These are phyloP conservation scores for Cnemophilus loriae DNA, from an alignment of 2,113 vertebrate genomes.

Conservation along the genomic window DNA sequence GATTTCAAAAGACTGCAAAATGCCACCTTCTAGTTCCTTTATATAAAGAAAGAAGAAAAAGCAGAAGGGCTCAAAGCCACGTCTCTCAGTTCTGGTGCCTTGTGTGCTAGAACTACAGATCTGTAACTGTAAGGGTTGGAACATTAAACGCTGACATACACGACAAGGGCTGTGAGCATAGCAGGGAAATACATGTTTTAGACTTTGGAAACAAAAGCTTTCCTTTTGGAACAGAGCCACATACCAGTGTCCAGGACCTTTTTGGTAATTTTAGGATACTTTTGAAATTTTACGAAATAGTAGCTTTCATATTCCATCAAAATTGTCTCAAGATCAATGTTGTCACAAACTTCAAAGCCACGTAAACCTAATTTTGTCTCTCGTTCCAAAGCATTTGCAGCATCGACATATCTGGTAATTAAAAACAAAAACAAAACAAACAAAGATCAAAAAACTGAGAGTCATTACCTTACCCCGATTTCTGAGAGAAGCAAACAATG, in stretches of 20 bases:
- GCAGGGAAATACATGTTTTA: background rate
- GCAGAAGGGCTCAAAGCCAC: background rate
- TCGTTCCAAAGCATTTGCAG: slow-evolving; percentile 85
- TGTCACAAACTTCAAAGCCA: slow-evolving; percentile 92
- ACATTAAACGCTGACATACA: background rate
- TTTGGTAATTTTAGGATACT: slow-evolving; percentile 89
- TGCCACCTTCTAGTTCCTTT: background rate
- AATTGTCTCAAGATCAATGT: slow-evolving; percentile 92
- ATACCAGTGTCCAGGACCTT: slow-evolving; percentile 79
- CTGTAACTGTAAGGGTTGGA: background rate
- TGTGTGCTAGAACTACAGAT: background rate
- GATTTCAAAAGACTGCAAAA: background rate
- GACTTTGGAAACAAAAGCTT: background rate
- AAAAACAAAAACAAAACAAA: background rate
- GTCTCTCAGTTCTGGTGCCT: background rate
- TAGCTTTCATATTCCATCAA: slow-evolving; percentile 96
- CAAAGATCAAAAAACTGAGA: background rate
- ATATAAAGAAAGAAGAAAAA: background rate
- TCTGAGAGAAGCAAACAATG: background rate
- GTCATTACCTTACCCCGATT: background rate
- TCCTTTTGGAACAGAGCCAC: background rate
- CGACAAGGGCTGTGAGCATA: fast-evolving
- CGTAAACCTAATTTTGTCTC: slow-evolving; percentile 81
- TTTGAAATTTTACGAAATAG: slow-evolving; percentile 94
- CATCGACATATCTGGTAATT: slow-evolving; percentile 79